Evolutionary conservation across 2,797 vertebrate genomes (phyloP).

Genomic region (Gouania willdenowi): DNA sequence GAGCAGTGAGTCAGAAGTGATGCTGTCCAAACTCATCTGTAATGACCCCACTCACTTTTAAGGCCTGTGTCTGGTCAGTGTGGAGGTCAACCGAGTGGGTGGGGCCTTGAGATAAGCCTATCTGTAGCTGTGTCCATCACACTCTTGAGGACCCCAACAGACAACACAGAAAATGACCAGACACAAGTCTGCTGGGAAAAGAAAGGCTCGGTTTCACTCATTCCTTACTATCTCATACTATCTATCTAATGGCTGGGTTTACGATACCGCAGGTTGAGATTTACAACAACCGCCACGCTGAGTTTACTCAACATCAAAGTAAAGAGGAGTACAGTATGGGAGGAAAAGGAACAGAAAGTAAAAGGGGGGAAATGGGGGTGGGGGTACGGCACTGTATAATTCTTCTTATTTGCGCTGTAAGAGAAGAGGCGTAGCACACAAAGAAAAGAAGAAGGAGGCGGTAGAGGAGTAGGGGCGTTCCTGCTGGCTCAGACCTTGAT

Average conservation of each 20-base stretch:
- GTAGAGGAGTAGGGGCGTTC: constrained; percentile 56
- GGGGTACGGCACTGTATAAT: constrained; percentile 35
- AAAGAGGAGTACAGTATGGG: constrained; percentile 11
- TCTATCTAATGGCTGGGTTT: constrained; percentile 44
- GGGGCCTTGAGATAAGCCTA: constrained; percentile 52
- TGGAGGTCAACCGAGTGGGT: constrained; percentile 37
- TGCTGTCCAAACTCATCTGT: constrained; percentile 20
- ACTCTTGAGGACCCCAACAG: constrained; percentile 33
- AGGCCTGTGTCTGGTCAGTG: constrained; percentile 39
- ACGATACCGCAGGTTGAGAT: constrained; percentile 40
- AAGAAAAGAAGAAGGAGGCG: constrained; percentile 30
- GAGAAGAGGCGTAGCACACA: constrained; percentile 38
- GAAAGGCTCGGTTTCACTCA: constrained; percentile 45
- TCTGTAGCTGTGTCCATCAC: constrained; percentile 47
- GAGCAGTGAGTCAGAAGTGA: constrained; percentile 4
- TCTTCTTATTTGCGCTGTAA: constrained; percentile 29
- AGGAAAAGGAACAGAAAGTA: constrained; percentile 39
- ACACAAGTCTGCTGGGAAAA: constrained; percentile 26
- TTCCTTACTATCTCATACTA: constrained; percentile 36
- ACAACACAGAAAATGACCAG: constrained; percentile 53
- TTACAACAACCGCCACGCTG: constrained; percentile 13
- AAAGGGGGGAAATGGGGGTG: constrained; percentile 16
- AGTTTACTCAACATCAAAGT: constrained; percentile 32
- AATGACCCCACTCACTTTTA: constrained; percentile 1
- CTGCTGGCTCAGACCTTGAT: constrained; percentile 73